Conservation (phyloP, 2,888 invertebrate species). For the Eulithis prunata region DNA sequence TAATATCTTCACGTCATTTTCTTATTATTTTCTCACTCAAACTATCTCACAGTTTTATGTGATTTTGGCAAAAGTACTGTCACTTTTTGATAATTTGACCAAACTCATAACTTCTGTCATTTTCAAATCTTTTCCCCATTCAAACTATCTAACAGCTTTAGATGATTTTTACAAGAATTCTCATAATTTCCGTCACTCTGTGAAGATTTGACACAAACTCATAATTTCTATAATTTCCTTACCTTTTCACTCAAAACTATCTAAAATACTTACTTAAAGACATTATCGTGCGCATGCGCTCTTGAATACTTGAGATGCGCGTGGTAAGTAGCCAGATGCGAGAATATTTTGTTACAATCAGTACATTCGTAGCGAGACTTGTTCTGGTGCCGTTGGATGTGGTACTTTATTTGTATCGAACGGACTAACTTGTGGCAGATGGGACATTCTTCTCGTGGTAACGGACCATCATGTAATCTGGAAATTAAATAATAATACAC, state of each 20-base stretch:
- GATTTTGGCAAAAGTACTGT: too few species aligned
- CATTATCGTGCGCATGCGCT: slow-evolving; percentile 70
- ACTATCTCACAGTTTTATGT: too few species aligned
- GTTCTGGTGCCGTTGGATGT: slow-evolving; percentile 69
- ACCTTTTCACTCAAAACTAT: too few species aligned
- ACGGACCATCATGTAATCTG: slow-evolving; percentile 74
- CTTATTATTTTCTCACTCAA: too few species aligned
- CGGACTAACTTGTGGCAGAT: slow-evolving; percentile 76
- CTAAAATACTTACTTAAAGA: slow-evolving; percentile 66
- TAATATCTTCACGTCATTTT: too few species aligned
- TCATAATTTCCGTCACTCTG: too few species aligned
- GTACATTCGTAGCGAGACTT: slow-evolving; percentile 63
- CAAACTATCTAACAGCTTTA: too few species aligned
- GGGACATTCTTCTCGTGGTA: slow-evolving; percentile 68
- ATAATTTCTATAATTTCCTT: not conserved
- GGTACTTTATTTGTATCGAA: slow-evolving; percentile 71
- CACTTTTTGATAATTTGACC: too few species aligned
- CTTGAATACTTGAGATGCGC: slow-evolving; percentile 74
- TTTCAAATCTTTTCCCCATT: too few species aligned
- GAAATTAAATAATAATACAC: not conserved
- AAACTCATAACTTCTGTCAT: too few species aligned
- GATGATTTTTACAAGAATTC: too few species aligned
- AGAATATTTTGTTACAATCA: slow-evolving; percentile 72
- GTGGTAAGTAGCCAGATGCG: slow-evolving; percentile 72
- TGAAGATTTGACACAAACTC: not conserved